phyloP scores from a whole-genome alignment of 2,797 vertebrate genomes.

The Paramormyrops hopkinsi region DNA sequence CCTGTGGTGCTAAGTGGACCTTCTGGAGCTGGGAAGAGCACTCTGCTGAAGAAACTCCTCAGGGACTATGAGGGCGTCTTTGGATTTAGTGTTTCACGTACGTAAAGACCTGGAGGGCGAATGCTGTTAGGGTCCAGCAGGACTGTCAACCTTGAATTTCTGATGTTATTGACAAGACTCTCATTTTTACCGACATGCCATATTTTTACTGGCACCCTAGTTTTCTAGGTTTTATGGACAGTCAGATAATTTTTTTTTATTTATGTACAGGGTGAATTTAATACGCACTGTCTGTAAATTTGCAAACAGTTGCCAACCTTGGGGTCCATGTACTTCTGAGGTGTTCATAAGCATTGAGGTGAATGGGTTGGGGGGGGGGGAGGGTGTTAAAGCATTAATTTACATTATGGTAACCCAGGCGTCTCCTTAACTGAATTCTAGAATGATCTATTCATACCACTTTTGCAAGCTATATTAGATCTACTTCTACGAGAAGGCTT shows the following conservation, averaged over 20 bases:
- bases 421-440: neutral
- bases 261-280: neutral
- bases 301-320: neutral
- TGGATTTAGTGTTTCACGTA: conserved; percentile 95
- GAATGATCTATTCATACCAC: neutral
- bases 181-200: neutral
- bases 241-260: neutral
- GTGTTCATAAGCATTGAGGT: neutral
- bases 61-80: conserved; percentile 78
- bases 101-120: conserved; percentile 44
- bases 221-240: neutral
- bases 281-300: neutral
- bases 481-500: neutral
- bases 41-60: conserved; percentile 81
- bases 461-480: neutral
- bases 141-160: neutral
- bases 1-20: conserved; percentile 91
- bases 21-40: conserved; percentile 93
- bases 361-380: no score
- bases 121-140: neutral
- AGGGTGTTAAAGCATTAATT: neutral
- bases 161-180: neutral
- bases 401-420: neutral
- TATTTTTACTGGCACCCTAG: neutral
- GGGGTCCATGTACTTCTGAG: neutral